phyloP scores from a whole-genome alignment of 2,113 vertebrate species.

The Muntiacus muntjak region DNA sequence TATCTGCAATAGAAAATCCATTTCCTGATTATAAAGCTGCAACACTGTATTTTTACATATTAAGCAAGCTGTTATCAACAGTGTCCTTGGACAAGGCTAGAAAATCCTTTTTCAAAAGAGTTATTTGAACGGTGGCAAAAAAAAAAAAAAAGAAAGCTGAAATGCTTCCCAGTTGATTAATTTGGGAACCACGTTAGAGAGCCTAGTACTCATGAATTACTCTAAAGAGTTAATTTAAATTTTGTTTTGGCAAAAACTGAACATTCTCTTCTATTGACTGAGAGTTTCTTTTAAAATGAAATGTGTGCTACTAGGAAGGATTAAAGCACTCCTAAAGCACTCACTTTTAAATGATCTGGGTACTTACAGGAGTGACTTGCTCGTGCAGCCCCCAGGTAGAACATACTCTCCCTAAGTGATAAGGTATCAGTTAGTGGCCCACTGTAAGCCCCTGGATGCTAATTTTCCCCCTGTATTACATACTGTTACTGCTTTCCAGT shows the following conservation, averaged over 20 bases:
- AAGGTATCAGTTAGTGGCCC: background rate
- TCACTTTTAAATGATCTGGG: background rate
- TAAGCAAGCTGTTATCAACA: background rate
- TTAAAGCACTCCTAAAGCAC: background rate
- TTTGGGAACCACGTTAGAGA: background rate
- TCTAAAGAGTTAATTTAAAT: background rate
- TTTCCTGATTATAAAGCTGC: background rate
- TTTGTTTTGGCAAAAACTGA: background rate
- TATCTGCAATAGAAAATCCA: background rate
- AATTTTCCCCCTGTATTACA: background rate
- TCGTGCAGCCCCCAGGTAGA: background rate
- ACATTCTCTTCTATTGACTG: background rate
- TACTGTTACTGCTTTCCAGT: background rate
- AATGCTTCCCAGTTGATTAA: background rate
- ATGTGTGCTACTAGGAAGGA: background rate
- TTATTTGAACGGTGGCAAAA: background rate
- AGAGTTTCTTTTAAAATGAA: conserved; percentile 24
- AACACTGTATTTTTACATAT: background rate
- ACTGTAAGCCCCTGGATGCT: background rate
- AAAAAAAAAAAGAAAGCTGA: background rate
- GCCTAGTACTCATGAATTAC: background rate
- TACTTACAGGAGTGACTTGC: background rate
- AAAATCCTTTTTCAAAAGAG: background rate
- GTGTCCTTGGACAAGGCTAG: background rate
- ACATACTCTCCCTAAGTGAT: background rate